Conservation (phyloP, 1,140 invertebrate genomes). For the Camponotus pennsylvanicus region DNA sequence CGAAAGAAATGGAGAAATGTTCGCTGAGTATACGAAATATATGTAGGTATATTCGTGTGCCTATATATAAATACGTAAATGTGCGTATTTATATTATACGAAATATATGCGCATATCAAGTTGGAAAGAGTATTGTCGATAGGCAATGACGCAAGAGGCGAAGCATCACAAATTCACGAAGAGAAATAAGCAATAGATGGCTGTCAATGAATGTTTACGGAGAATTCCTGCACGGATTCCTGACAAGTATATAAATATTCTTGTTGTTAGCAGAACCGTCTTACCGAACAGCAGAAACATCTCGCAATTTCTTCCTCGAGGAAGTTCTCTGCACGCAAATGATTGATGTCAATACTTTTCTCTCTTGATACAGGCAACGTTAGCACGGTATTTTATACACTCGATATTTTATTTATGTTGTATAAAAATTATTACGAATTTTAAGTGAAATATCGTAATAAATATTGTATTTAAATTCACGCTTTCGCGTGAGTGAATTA, state of each 20-base stretch:
- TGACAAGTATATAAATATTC: slow-evolving; percentile 62
- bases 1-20: background rate
- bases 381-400: background rate
- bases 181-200: slow-evolving; percentile 68
- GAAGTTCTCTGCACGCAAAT: background rate
- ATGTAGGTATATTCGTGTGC: background rate
- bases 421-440: background rate
- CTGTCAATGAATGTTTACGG: slow-evolving; percentile 59
- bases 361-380: background rate
- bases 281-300: background rate
- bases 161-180: slow-evolving; percentile 52
- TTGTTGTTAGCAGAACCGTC: slow-evolving; percentile 16
- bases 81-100: background rate
- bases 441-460: background rate
- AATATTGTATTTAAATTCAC: background rate
- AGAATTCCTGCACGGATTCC: slow-evolving; percentile 61
- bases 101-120: slow-evolving; percentile 45
- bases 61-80: no score
- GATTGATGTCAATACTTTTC: background rate
- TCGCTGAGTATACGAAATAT: background rate
- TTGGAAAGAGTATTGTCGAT: slow-evolving; percentile 39
- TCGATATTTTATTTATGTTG: background rate
- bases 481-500: background rate
- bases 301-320: slow-evolving; percentile 31
- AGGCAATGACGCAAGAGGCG: slow-evolving; percentile 46